phyloP scores from a whole-genome alignment of 2,113 vertebrate species.

The Pimephales promelas region DNA sequence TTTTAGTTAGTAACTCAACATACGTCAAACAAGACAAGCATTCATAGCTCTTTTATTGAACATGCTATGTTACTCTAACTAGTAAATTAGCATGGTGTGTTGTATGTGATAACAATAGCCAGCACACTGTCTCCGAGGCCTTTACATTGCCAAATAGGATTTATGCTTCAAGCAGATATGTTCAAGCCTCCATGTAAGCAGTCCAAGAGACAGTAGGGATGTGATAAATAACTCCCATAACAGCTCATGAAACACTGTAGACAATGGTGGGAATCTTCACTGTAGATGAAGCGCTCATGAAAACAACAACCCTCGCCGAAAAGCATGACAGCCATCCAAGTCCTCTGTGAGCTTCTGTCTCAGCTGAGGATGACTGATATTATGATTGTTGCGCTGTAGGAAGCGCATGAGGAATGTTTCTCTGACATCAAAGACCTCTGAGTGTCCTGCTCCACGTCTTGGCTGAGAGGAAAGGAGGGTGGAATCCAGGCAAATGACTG shows the following conservation, averaged over 20 bases:
- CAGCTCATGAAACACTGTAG: constrained; percentile 39
- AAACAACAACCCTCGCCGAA: constrained; percentile 24
- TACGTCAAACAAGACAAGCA: not conserved
- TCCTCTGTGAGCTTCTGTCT: constrained; percentile 19
- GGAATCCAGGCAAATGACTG: constrained; percentile 45
- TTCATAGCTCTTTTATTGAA: not conserved
- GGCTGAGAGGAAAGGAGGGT: constrained; percentile 12
- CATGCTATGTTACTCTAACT: not conserved
- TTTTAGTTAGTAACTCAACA: not conserved
- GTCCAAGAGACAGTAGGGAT: constrained; percentile 44
- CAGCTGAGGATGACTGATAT: constrained; percentile 34
- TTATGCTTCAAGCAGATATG: constrained; percentile 47
- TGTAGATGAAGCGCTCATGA: constrained; percentile 26
- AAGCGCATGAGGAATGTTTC: constrained; percentile 48
- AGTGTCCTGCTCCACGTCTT: constrained; percentile 18
- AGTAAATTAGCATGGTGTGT: not conserved
- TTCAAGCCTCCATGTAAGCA: constrained; percentile 40
- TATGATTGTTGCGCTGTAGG: constrained; percentile 36
- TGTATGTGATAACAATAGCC: constrained; percentile 37
- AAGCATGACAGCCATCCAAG: constrained; percentile 7
- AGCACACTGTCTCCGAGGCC: constrained; percentile 47
- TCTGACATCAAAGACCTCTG: constrained; percentile 35
- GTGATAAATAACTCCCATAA: constrained; percentile 46
- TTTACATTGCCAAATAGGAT: constrained; percentile 43
- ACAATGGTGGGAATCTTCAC: constrained; percentile 53